These are phyloP conservation scores for Monochamus saltuarius DNA, from an alignment of 1,140 invertebrate species.

Conservation along the genomic window DNA sequence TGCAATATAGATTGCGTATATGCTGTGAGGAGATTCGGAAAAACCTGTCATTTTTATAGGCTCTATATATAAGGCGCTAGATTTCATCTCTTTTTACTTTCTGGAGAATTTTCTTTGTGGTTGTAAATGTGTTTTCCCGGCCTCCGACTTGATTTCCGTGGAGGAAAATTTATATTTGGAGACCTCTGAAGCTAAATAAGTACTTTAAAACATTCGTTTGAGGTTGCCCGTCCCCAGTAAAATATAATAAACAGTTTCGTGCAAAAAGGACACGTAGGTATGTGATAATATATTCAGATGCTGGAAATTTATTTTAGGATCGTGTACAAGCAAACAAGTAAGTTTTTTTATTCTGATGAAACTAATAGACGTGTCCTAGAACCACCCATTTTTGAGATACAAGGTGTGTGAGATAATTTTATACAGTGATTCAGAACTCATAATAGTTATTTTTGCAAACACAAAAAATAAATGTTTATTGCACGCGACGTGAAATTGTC, in stretches of 20 bases:
- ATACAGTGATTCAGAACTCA: too few species aligned
- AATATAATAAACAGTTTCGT: slow-evolving; percentile 20
- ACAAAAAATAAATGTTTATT: too few species aligned
- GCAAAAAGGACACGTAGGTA: slow-evolving; percentile 14
- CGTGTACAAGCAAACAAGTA: too few species aligned
- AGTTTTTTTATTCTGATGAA: too few species aligned
- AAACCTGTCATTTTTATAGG: slow-evolving; percentile 40
- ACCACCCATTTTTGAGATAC: too few species aligned
- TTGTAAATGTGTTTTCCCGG: slow-evolving; percentile 35
- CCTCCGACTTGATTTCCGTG: slow-evolving; percentile 37
- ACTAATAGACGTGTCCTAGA: too few species aligned
- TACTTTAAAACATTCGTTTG: slow-evolving; percentile 18
- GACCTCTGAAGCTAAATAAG: slow-evolving; percentile 23
- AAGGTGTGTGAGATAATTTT: too few species aligned
- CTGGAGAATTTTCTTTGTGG: slow-evolving; percentile 36
- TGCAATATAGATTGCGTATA: slow-evolving; percentile 35
- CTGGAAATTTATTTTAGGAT: too few species aligned
- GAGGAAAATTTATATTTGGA: slow-evolving; percentile 40
- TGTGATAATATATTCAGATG: too few species aligned
- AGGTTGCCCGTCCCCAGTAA: slow-evolving; percentile 14
- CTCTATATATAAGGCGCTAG: slow-evolving; percentile 34
- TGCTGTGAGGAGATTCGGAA: slow-evolving; percentile 35
- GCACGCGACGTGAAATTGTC: too few species aligned
- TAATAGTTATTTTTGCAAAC: too few species aligned
- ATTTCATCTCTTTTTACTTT: slow-evolving; percentile 37